Evolutionary conservation across 2,797 vertebrate species (phyloP), one percentile per base, ranked within the genome.

Genomic region (Notamacropus eugenii): DNA sequence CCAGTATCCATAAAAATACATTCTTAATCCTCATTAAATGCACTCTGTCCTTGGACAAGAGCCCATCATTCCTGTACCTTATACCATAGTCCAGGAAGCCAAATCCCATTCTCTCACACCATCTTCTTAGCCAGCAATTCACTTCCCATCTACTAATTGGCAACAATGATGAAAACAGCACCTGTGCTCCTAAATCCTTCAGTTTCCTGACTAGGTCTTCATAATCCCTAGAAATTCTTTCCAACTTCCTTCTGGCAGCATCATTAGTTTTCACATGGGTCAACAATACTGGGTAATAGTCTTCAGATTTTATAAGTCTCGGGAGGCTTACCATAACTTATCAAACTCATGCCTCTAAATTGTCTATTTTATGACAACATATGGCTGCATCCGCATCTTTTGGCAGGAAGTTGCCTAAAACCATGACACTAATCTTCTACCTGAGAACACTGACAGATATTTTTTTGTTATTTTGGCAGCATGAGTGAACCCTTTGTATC

Each of bases 101-200:
- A 87, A 87, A 87, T 50, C 40, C 74, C 74, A 27, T 87, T 87
- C 22, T 87, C 74, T 87, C 74, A 87, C 74, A 87, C 74, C 74
- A 87, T 46, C 19, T 50, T 50, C 74, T 87, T 87, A 50, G 74
- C 74, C 74, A 87, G 40, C 74, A 87, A 50, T 87, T 87, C n/a
- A 87, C 74, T 87, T 87, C 40, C 74, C 74, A 87, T 87, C 74
- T 46, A 87, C 74, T 87, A 87, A 87, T 50, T 87, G 74, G 74
- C 74, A 87, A 27, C 74, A 46, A 87, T 87, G 74, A 87, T 87
- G 74, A 87, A 87, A 87, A 87, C 74, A 87, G 40, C 74, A 87
- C 74, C 74, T 87, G 74, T 87, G 40, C 74, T 87, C 74, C 74
- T 87, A 87, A 87, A 87, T 87, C 74, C 74, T 87, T 87, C 74